Evolutionary conservation across 2,797 vertebrate species (phyloP).

Genomic region (Lerista edwardsae): DNA sequence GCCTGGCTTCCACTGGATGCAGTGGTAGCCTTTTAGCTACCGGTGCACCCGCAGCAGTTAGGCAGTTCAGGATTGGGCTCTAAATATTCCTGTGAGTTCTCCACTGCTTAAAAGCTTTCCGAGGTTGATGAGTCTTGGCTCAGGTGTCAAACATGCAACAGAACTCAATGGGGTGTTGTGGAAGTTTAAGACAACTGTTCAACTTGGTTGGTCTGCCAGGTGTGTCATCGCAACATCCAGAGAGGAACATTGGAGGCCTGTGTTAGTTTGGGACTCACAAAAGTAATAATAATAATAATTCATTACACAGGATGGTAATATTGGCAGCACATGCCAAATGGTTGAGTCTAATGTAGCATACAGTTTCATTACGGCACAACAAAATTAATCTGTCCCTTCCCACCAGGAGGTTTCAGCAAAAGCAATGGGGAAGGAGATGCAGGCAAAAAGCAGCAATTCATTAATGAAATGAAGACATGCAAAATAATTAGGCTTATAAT

Average conservation of each 20-base stretch:
- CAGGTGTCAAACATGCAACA: conserved; percentile 30
- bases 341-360: conserved; percentile 88
- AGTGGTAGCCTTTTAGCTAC: too few relatives aligned
- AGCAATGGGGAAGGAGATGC: conserved; percentile 80
- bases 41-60: too few relatives aligned
- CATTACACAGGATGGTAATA: conserved; percentile 82
- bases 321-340: conserved; percentile 85
- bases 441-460: conserved; percentile 78
- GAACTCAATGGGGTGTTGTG: neutral
- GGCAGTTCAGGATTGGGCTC: too few relatives aligned
- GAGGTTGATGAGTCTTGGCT: neutral
- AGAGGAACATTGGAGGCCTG: conserved; percentile 67
- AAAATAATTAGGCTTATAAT: conserved; percentile 82
- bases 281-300: too few relatives aligned
- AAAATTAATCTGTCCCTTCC: conserved; percentile 83
- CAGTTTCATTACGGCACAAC: conserved; percentile 85
- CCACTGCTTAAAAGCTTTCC: conserved; percentile 10
- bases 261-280: conserved; percentile 78
- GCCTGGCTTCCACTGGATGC: too few relatives aligned
- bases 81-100: neutral
- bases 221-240: conserved; percentile 48
- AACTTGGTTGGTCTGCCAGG: conserved; percentile 50
- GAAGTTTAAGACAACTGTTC: conserved; percentile 29
- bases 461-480: conserved; percentile 83
- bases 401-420: conserved; percentile 85